Evolutionary conservation across 2,113 vertebrate genomes (phyloP).

Genomic region (Zingel zingel): DNA sequence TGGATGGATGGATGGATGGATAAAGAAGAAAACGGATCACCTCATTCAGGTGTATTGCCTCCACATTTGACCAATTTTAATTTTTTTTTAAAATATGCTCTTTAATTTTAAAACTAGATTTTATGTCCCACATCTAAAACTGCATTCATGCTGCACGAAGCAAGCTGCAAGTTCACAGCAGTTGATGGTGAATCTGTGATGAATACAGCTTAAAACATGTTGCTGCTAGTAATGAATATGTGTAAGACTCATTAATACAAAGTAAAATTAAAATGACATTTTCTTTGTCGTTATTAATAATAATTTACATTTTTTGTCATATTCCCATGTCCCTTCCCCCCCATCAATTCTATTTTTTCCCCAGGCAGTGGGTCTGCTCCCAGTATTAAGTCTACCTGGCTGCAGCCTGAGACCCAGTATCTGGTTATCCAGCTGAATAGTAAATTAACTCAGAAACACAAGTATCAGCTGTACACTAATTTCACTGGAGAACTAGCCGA

Average conservation of each 20-base stretch:
- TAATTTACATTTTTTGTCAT: not conserved
- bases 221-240: not conserved
- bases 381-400: conserved; percentile 44
- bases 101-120: too few relatives aligned
- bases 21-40: too few relatives aligned
- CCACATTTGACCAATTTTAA: too few relatives aligned
- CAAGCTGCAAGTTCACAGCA: not conserved
- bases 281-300: too few relatives aligned
- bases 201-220: not conserved
- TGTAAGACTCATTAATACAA: not conserved
- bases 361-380: conserved; percentile 27
- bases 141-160: not conserved
- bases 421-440: conserved; percentile 84
- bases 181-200: not conserved
- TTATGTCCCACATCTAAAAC: not conserved
- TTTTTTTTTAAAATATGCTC: too few relatives aligned
- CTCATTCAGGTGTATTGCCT: too few relatives aligned
- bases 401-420: conserved; percentile 83
- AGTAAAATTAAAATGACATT: not conserved
- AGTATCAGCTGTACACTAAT: conserved; percentile 81
- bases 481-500: conserved; percentile 90
- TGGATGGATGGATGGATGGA: too few relatives aligned
- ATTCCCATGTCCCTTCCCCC: not conserved
- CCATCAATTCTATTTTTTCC: not conserved
- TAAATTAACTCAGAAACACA: conserved; percentile 48